Evolutionary conservation across 2,888 invertebrate species (phyloP).

Genomic region (Glyphotaelius pellucidus): DNA sequence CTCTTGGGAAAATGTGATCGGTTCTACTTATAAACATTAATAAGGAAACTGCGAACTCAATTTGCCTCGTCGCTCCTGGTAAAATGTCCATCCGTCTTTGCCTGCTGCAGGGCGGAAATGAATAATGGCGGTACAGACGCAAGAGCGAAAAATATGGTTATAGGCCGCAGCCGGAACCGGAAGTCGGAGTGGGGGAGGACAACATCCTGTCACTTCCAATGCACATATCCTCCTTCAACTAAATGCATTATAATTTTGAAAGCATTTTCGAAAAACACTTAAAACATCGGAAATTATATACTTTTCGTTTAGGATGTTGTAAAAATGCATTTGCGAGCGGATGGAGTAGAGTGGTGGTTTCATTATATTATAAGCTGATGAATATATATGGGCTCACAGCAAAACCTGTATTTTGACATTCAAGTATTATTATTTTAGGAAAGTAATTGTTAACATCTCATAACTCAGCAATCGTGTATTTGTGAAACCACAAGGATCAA

Average conservation of each 20-base stretch:
- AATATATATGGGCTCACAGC: not conserved
- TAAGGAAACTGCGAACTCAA: constrained; percentile 25
- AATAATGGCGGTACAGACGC: constrained; percentile 54
- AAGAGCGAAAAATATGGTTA: constrained; percentile 57
- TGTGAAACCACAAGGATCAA: not conserved
- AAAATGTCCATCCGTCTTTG: constrained; percentile 34
- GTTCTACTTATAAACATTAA: not conserved
- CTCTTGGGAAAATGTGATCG: not conserved
- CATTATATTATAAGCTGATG: not conserved
- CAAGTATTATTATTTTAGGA: not conserved
- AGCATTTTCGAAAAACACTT: not conserved
- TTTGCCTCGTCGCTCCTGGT: constrained; percentile 17
- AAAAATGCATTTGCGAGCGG: not conserved
- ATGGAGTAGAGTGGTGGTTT: not conserved
- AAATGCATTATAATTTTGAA: constrained; percentile 3
- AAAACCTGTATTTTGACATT: not conserved
- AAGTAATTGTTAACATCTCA: not conserved
- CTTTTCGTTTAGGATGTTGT: not conserved
- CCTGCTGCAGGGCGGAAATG: constrained; percentile 47
- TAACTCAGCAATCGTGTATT: not conserved
- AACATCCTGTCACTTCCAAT: constrained; percentile 53
- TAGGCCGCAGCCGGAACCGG: constrained; percentile 39
- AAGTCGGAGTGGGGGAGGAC: constrained; percentile 46
- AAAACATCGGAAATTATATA: not conserved
- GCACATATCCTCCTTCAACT: not conserved